phyloP scores from a whole-genome alignment of 2,113 vertebrate species.

The Regulus satrapa region DNA sequence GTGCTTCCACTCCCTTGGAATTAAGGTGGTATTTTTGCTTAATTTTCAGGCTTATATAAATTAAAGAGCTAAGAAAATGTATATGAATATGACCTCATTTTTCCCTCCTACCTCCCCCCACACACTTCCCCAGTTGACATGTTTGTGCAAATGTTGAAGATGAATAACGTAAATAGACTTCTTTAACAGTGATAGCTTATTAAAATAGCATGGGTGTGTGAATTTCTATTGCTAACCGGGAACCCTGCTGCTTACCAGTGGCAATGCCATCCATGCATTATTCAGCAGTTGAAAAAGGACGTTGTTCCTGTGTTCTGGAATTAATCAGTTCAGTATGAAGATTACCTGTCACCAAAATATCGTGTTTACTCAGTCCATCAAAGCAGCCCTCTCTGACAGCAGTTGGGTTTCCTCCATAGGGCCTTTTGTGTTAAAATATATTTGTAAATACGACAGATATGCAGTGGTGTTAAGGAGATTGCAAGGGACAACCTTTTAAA shows the following conservation, averaged over 20 bases:
- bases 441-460: background rate
- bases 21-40: background rate
- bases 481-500: background rate
- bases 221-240: constrained; percentile 45
- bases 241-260: constrained; percentile 58
- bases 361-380: constrained; percentile 36
- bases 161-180: constrained; percentile 64
- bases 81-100: constrained; percentile 58
- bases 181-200: constrained; percentile 60
- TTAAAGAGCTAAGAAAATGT: constrained; percentile 53
- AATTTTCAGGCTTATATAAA: constrained; percentile 58
- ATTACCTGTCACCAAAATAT: constrained; percentile 66
- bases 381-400: background rate
- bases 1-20: background rate
- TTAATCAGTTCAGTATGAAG: constrained; percentile 56
- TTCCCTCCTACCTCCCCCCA: constrained; percentile 63
- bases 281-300: constrained; percentile 52
- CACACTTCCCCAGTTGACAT: constrained; percentile 63
- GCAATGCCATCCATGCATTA: constrained; percentile 50
- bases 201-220: constrained; percentile 66
- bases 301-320: constrained; percentile 60
- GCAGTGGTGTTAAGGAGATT: background rate
- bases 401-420: background rate
- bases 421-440: background rate
- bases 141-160: constrained; percentile 64